Conservation (phyloP, 2,113 vertebrate species). For the Xiphophorus maculatus region DNA sequence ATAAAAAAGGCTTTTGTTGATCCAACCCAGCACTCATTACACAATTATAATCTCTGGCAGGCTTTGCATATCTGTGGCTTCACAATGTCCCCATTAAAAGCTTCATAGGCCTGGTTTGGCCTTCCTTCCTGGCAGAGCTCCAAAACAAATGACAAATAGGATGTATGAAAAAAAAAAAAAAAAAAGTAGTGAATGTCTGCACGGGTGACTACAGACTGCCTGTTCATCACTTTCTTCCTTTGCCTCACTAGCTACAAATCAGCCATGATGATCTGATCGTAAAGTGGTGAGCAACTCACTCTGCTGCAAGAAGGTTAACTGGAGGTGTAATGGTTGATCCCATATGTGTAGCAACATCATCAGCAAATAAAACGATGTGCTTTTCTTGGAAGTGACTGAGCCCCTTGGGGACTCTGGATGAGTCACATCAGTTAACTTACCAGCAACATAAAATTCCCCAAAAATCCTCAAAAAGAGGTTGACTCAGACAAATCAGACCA, state of each 20-base stretch:
- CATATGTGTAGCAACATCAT: conserved; percentile 14
- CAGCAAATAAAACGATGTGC: conserved; percentile 16
- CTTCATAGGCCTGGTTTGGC: conserved; percentile 1
- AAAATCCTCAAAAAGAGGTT: conserved; percentile 48
- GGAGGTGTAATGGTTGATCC: conserved; percentile 26
- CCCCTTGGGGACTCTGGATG: conserved; percentile 42
- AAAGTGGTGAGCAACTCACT: conserved; percentile 13
- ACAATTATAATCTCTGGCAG: neutral
- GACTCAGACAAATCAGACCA: conserved; percentile 55
- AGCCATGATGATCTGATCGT: conserved; percentile 35
- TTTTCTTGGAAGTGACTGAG: conserved; percentile 58
- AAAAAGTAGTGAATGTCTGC: conserved; percentile 21
- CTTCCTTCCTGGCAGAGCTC: conserved; percentile 10
- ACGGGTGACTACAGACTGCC: conserved; percentile 48
- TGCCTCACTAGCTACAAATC: conserved; percentile 25
- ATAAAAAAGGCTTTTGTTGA: neutral
- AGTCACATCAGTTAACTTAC: conserved; percentile 62
- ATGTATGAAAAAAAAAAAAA: conserved; percentile 7
- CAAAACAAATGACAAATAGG: conserved; percentile 19
- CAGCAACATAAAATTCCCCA: conserved; percentile 54
- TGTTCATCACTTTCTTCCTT: conserved; percentile 49
- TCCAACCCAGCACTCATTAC: neutral
- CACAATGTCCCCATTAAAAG: conserved; percentile 12
- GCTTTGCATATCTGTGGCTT: conserved; percentile 2
- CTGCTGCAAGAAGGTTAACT: conserved; percentile 6